Conservation (phyloP, 2,113 vertebrate genomes). For the Picathartes gymnocephalus region DNA sequence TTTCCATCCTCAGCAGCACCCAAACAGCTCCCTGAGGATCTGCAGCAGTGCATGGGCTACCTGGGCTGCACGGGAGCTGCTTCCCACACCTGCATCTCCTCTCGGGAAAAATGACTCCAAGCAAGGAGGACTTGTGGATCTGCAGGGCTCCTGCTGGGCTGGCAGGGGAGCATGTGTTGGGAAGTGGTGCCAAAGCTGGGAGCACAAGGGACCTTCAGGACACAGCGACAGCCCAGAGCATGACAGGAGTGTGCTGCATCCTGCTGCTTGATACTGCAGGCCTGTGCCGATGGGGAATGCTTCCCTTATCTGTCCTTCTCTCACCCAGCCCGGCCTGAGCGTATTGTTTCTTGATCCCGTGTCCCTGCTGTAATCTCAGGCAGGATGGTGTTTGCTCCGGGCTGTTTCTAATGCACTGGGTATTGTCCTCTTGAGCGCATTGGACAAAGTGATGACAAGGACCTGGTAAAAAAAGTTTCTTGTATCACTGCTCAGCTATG, state of each 20-base stretch:
- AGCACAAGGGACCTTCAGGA: constrained; percentile 17
- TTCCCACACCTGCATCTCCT: not conserved
- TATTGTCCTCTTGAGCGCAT: constrained; percentile 60
- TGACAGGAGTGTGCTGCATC: not conserved
- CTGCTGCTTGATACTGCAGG: constrained; percentile 20
- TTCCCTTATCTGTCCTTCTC: constrained; percentile 62
- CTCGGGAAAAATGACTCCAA: not conserved
- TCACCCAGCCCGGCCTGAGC: not conserved
- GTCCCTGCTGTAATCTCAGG: constrained; percentile 66
- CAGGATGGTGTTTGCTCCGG: constrained; percentile 1
- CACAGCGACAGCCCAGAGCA: not conserved
- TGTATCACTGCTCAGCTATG: constrained; percentile 73
- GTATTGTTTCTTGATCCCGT: not conserved
- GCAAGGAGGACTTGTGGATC: not conserved
- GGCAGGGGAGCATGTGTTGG: not conserved
- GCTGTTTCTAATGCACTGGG: constrained; percentile 62
- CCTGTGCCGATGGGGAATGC: constrained; percentile 4
- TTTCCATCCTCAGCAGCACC: not conserved
- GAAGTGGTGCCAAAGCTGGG: not conserved
- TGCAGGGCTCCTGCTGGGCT: not conserved
- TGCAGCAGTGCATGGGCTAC: not conserved
- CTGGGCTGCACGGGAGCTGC: not conserved
- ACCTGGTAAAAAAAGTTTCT: constrained; percentile 68
- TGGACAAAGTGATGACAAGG: constrained; percentile 73
- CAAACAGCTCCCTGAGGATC: not conserved